phyloP scores from a whole-genome alignment of 2,888 invertebrate genomes.

The Tipula vernalis region DNA sequence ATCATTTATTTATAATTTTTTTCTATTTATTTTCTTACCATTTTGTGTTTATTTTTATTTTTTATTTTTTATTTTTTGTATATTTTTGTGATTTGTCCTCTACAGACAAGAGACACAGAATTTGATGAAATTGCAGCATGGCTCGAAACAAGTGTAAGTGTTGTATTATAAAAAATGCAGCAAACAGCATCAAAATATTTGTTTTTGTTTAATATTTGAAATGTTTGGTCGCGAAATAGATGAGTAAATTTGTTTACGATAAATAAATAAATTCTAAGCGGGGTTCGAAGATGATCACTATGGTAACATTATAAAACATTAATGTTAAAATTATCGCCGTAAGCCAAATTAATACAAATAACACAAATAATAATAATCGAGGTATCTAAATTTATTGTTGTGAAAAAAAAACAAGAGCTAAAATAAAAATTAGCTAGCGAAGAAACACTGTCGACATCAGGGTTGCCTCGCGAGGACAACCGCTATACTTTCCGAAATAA shows the following conservation, averaged over 20 bases:
- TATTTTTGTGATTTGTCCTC: constrained; percentile 22
- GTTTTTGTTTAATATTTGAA: neutral
- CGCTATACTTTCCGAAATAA: too few relatives aligned
- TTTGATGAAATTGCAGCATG: constrained; percentile 93
- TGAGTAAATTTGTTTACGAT: neutral
- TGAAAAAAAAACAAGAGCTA: too few relatives aligned
- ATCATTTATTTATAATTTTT: constrained; percentile 12
- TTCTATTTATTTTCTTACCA: constrained; percentile 18
- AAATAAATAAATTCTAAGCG: neutral
- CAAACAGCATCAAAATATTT: neutral
- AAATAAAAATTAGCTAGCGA: too few relatives aligned
- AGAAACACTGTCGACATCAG: too few relatives aligned
- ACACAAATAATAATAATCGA: too few relatives aligned
- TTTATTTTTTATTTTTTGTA: constrained; percentile 19
- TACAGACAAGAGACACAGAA: constrained; percentile 58
- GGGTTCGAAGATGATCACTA: neutral
- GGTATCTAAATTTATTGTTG: too few relatives aligned
- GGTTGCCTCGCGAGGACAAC: too few relatives aligned
- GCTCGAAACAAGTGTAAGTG: constrained; percentile 59
- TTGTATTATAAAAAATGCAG: constrained; percentile 13
- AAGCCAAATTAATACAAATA: too few relatives aligned
- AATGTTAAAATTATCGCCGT: too few relatives aligned
- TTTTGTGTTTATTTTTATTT: constrained; percentile 18
- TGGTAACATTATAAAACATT: neutral
- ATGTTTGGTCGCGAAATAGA: neutral